Evolutionary conservation across 2,888 invertebrate genomes (phyloP).

Genomic region (Drosophila histrio): DNA sequence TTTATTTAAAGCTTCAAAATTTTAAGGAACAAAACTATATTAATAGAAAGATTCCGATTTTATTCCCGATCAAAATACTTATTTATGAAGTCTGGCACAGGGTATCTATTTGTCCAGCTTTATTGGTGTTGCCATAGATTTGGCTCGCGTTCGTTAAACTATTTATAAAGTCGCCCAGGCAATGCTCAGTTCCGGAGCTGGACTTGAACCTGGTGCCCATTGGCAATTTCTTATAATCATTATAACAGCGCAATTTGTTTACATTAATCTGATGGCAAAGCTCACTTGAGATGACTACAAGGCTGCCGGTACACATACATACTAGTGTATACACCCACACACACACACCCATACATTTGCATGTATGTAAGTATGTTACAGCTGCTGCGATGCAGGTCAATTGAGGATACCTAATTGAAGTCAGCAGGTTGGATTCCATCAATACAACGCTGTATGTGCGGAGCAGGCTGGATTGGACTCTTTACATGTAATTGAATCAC

Average conservation of each 20-base stretch:
- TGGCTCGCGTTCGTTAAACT: conserved; percentile 15
- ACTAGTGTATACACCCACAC: too few species aligned
- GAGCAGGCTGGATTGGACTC: neutral
- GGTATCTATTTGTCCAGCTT: neutral
- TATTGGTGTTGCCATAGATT: neutral
- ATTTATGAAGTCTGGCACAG: too few species aligned
- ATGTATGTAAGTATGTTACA: neutral
- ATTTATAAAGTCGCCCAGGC: conserved; percentile 25
- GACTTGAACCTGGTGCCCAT: neutral
- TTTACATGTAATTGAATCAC: neutral
- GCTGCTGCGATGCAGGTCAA: neutral
- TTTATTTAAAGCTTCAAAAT: too few species aligned
- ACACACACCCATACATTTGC: neutral
- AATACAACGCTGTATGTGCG: neutral
- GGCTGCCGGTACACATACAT: neutral
- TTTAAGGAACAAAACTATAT: too few species aligned
- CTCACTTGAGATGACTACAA: neutral
- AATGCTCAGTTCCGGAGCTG: neutral
- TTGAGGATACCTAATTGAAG: neutral
- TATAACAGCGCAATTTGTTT: conserved; percentile 13
- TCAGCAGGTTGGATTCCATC: neutral
- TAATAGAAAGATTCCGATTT: too few species aligned
- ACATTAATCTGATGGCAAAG: conserved; percentile 11
- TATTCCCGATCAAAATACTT: too few species aligned
- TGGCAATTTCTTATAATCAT: neutral